Percentiles rank a stretch among this genome's conserved stretches.
These are phyloP conservation scores for Oncorhynchus gorbuscha DNA, from an alignment of 2,113 vertebrate species.

Conservation along the genomic window DNA sequence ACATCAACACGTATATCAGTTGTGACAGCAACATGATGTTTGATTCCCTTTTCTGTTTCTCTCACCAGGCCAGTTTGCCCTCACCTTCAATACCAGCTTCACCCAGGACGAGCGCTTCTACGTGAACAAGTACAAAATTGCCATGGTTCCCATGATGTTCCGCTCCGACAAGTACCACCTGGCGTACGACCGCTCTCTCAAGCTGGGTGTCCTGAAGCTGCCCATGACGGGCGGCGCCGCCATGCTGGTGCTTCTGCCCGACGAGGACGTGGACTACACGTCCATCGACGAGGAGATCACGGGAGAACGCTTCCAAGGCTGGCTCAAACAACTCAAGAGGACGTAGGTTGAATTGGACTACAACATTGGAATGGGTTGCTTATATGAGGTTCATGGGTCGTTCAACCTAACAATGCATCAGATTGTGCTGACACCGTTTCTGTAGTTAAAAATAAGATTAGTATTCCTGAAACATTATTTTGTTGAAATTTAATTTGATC, in stretches of 20 bases:
- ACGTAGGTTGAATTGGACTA: conserved; percentile 59
- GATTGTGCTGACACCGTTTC: no score
- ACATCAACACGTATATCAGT: no score
- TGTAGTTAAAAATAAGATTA: no score
- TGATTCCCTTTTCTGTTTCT: neutral
- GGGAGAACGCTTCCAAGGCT: conserved; percentile 75
- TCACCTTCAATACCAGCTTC: conserved; percentile 74
- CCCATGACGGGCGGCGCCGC: conserved; percentile 78
- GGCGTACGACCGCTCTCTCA: conserved; percentile 78
- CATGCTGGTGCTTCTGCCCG: conserved; percentile 83
- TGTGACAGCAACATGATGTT: no score
- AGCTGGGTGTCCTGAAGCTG: conserved; percentile 81
- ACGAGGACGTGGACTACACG: conserved; percentile 76
- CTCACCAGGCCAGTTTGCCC: conserved; percentile 77
- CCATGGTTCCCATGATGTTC: conserved; percentile 88
- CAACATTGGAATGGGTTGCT: neutral
- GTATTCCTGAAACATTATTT: no score
- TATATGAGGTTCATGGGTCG: neutral
- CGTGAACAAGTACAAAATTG: conserved; percentile 78
- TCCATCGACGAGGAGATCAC: conserved; percentile 81
- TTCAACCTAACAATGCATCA: no score
- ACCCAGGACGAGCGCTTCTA: conserved; percentile 81
- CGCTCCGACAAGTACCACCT: conserved; percentile 73
- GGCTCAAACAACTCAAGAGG: conserved; percentile 80
- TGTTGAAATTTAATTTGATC: no score